phyloP scores from a whole-genome alignment of 1,140 invertebrate species.

The Pachyrhynchus sulphureomaculatus region DNA sequence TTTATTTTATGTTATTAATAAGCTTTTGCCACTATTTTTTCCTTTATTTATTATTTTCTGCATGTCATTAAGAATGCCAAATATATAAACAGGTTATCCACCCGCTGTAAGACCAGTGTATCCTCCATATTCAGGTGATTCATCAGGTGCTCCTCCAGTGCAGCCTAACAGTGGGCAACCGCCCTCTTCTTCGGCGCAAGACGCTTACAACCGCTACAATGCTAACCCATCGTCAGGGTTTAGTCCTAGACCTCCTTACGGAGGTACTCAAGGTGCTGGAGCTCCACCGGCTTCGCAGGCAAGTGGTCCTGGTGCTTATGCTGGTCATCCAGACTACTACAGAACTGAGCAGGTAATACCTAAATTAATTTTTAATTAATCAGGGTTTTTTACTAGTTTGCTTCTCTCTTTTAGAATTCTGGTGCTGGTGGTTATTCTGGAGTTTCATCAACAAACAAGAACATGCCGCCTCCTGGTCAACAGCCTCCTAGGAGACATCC shows the following conservation, averaged over 20 bases:
- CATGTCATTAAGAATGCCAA: constrained; percentile 32
- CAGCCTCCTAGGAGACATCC: constrained; percentile 75
- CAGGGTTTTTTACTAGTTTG: neutral
- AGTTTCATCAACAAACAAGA: constrained; percentile 58
- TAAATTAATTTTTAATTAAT: neutral
- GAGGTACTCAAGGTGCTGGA: constrained; percentile 41
- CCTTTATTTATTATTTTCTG: constrained; percentile 26
- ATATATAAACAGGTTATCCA: constrained; percentile 58
- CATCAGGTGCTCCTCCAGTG: constrained; percentile 36
- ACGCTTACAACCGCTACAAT: constrained; percentile 55
- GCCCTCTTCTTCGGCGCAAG: constrained; percentile 51
- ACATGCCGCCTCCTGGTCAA: constrained; percentile 65
- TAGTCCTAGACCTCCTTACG: constrained; percentile 47
- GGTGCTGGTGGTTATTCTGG: constrained; percentile 45
- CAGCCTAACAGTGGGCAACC: constrained; percentile 36
- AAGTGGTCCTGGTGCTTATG: constrained; percentile 50
- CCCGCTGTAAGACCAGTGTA: constrained; percentile 68
- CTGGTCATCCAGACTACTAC: constrained; percentile 67
- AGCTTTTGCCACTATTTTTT: neutral
- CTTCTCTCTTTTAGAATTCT: constrained; percentile 17
- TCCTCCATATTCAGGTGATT: constrained; percentile 62
- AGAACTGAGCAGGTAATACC: constrained; percentile 59
- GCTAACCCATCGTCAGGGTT: constrained; percentile 46
- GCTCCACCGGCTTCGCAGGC: constrained; percentile 31
- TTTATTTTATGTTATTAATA: neutral